Percentiles rank a stretch among this genome's conserved stretches.
These are phyloP conservation scores for Champsocephalus gunnari DNA, from an alignment of 2,797 vertebrate species.

Conservation along the genomic window DNA sequence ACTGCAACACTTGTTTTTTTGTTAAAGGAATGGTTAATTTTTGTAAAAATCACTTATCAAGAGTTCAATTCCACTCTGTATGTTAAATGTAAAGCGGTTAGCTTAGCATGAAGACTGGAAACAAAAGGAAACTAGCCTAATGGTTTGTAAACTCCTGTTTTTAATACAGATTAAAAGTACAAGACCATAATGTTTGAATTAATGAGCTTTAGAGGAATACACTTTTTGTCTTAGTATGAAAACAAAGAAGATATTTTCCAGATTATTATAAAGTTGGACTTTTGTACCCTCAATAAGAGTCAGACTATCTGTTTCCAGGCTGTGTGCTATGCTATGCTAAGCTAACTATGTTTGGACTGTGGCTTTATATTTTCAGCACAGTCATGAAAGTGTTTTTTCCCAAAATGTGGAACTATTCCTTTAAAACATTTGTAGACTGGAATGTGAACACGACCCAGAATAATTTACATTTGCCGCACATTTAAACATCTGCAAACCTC, in stretches of 20 bases:
- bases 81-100: not conserved
- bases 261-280: too few species aligned
- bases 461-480: conserved; percentile 20
- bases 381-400: not conserved
- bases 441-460: conserved; percentile 56
- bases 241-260: too few species aligned
- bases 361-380: not conserved
- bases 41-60: not conserved
- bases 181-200: not conserved
- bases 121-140: not conserved
- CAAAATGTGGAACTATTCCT: conserved; percentile 27
- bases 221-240: too few species aligned
- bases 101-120: conserved; percentile 31
- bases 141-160: not conserved
- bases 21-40: conserved; percentile 26
- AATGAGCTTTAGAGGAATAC: not conserved
- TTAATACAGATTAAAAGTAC: not conserved
- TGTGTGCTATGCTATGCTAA: too few species aligned
- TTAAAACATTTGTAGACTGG: conserved; percentile 30
- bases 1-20: conserved; percentile 32
- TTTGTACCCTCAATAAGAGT: too few species aligned
- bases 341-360: not conserved
- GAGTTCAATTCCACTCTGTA: not conserved
- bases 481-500: conserved; percentile 29
- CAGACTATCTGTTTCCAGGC: not conserved